Base-by-base conservation (phyloP, 1,140 invertebrate genomes). In the Listronotus oregonensis region DNA sequence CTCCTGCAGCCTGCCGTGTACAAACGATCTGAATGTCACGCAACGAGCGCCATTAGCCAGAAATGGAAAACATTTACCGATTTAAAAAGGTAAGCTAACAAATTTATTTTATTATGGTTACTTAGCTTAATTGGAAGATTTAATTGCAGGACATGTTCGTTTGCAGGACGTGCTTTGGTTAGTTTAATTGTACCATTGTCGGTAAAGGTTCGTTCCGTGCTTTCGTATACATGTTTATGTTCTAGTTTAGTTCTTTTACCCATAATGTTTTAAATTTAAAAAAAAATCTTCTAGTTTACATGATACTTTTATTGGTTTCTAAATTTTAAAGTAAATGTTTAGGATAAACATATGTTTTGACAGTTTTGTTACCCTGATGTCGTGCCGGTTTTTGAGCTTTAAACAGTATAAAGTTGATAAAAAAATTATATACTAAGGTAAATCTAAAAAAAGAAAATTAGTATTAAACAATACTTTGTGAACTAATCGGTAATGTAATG, bases 31-130 rank as follows among this genome's bases (percentile, higher is more conserved):
- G 70, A 70, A 75, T 73, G 71, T 73, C 75, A 77, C 70, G 72
- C 71, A 69, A 77, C 57, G 42, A 58, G 65, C 64, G 70, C 68
- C 66, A 71, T 70, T 74, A 64, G 64, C 65, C 67, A 72, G 76
- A 77, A 74, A 79, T 79, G 77, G 76, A 79, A 75, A 77, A 75
- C 73, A 73, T 79, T 75, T 77, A 73, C 71, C 71, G 75, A 34
- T 71, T 77, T 52, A 78, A 77, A 74, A 79, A 79, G 77, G 77
- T 79, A 79, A 75, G 60, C 60, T 55, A 68, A 65, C 70, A 56
- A 64, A 67, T 63, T 56, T 60, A 64, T 64, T 64, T 69, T 52
- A 58, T 39, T 58, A 37, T 49, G 59, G 44, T 68, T 54, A 72
- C 56, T 70, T 64, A 51, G 21, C 60, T 51, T 69, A 67, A 62